Percentiles rank a stretch among this genome's conserved stretches.
These are phyloP conservation scores for Esox niger DNA, from an alignment of 2,113 vertebrate genomes.

Conservation along the genomic window DNA sequence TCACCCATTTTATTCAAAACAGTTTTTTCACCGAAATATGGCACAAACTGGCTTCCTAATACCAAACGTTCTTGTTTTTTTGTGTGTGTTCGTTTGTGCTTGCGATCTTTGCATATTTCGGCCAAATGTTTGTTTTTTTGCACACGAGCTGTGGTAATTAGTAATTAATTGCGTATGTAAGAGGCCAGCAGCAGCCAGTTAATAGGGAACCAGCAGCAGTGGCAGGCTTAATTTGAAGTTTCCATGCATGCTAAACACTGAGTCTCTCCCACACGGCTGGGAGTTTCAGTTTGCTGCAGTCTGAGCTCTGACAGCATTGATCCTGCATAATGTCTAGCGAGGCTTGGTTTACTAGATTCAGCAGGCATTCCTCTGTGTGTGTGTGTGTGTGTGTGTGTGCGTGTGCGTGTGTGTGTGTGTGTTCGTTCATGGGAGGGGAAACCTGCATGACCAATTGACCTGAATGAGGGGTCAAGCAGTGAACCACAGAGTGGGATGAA, in stretches of 20 bases:
- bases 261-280: not conserved
- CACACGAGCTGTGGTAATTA: conserved; percentile 8
- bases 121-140: not conserved
- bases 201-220: too few relatives aligned
- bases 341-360: conserved; percentile 10
- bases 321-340: conserved; percentile 13
- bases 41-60: too few relatives aligned
- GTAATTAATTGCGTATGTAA: not conserved
- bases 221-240: not conserved
- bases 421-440: conserved; percentile 6
- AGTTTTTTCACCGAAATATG: too few relatives aligned
- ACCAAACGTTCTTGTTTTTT: too few relatives aligned
- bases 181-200: not conserved
- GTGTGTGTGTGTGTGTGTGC: conserved; percentile 18
- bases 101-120: not conserved
- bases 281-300: not conserved
- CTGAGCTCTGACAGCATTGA: conserved; percentile 30
- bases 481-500: conserved; percentile 18
- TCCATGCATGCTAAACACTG: not conserved
- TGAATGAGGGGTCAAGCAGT: conserved; percentile 42
- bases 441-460: conserved; percentile 49
- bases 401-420: conserved; percentile 7
- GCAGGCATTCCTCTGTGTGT: conserved; percentile 1
- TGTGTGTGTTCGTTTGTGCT: not conserved
- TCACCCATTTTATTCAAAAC: too few relatives aligned